phyloP scores from a whole-genome alignment of 2,888 invertebrate genomes.

The Conus canariensis region DNA sequence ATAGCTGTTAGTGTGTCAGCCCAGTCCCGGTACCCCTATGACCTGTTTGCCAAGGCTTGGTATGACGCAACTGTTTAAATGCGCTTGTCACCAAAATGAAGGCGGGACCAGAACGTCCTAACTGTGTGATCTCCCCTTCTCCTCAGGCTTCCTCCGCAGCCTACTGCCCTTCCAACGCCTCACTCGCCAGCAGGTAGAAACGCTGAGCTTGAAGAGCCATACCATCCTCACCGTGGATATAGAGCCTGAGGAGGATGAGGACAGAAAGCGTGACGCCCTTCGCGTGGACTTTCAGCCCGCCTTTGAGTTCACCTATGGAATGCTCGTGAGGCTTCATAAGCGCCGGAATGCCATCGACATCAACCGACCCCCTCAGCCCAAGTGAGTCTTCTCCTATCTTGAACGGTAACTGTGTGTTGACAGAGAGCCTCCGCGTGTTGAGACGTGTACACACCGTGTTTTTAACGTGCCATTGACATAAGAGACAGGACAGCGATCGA shows the following conservation, averaged over 20 bases:
- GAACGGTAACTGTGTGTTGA: no score
- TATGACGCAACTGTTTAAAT: no score
- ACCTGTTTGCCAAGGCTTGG: no score
- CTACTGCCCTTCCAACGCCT: neutral
- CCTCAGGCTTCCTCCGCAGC: neutral
- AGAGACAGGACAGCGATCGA: no score
- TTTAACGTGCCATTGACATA: no score
- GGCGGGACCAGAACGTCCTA: no score
- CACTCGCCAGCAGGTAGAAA: neutral
- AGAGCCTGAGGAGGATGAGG: neutral
- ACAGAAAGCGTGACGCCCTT: neutral
- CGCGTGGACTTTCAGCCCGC: neutral
- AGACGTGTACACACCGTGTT: no score
- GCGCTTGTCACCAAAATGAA: no score
- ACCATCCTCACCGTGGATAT: constrained; percentile 4
- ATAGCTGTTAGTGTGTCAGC: no score
- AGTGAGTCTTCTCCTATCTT: neutral
- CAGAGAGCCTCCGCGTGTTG: no score
- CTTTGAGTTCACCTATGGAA: neutral
- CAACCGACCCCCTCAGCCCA: neutral
- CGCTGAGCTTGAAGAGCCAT: neutral
- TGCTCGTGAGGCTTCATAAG: neutral
- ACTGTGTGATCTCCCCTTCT: neutral
- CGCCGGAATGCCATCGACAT: neutral
- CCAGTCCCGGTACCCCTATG: no score